Evolutionary conservation across 2,113 vertebrate species (phyloP), one percentile per base, ranked within the genome.

Genomic region (Australoheros scitulus): DNA sequence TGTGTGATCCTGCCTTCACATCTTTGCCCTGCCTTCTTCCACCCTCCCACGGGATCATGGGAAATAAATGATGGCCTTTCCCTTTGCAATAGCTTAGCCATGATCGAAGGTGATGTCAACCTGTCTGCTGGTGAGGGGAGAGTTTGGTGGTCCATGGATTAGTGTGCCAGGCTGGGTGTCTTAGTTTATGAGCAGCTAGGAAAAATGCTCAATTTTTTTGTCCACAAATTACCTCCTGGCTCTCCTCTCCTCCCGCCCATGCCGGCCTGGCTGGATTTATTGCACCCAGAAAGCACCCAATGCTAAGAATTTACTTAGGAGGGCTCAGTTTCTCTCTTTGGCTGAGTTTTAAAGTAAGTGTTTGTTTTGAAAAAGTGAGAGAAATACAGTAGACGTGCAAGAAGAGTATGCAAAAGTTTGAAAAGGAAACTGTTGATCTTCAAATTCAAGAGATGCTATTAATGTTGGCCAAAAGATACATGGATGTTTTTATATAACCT

Each of bases 81-180:
- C 78, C 82, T 88, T 79, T 36, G 89, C 89, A 79, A 91, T 93
- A 92, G 92, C 93, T 94, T 91, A 89, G 86, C 90, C 87, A 92
- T 95, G 93, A 95, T 94, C 29, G 92, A 95, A 90, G 87, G 85
- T 81, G 77, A 82, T 92, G 93, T 93, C 93, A 91, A 83, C 87
- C 87, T 78, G 60, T 90, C 83, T 70, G 84, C 86, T 61, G 78
- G 83, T 4, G 61, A 81, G 81, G 90, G 88, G 86, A 88, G 87
- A 84, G 82, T 85, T 83, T 38, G 80, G 83, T 58, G 77, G 83
- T 81, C 52, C 15, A 1, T 76, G 92, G 92, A 94, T 94, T 94
- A 93, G 89, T 90, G 90, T 91, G 90, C 88, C 92, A 85, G 88
- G 34, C 89, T 34, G 63, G 79, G 47, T 61, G 29, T 89, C 76